Base-by-base conservation (phyloP, 2,797 vertebrate species). In the Brachyalestes nurse region DNA sequence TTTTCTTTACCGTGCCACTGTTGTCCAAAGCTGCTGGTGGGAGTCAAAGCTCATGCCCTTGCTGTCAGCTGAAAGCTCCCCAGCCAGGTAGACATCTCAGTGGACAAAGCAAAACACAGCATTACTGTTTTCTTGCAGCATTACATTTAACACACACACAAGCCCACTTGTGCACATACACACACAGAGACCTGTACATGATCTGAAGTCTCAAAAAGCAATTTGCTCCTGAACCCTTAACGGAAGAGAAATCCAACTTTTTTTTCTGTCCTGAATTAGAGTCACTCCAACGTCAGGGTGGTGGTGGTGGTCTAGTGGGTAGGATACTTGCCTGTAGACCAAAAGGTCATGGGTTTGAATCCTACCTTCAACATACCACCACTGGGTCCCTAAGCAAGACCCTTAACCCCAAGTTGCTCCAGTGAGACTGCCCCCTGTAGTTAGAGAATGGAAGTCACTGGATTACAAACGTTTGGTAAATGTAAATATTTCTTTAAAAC, bases 181-280 rank as follows among this genome's bases (percentile, higher is more conserved):
- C 49, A 69, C 60, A 78, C 25, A 64, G 69, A 82, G 72, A 60
- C 76, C 70, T 60, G 70, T 71, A 75, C 51, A 76, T 38, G 72
- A 84, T 84, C 78, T 66, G 53, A 78, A 86, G 75, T 66, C 65
- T 81, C 64, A 83, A 81, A 83, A 82, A 84, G 80, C 72, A 17
- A 82, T 87, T 86, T 86, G 38, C 82, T 88, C 16, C 42, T 42
- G 67, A 67, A 61, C 55, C 75, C 70, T 78, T 73, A 57, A 79
- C 81, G 70, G 62, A 84, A 79, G 84, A 71, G 14, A 21, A 42
- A n/a, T 19, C 5, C 10, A 38, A 13, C 14, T 6, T 47, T 64
- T 55, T 16, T 72, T 13, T 25, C 66, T 62, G 4, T 51, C n/a
- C 51, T 38, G 76, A 77, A 65, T 72, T 28, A 80, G 80, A 76